A percentile compares a stretch with the other conserved stretches of the same genome.
Evolutionary conservation across 2,797 vertebrate genomes (phyloP).

Genomic region (Bucorvus abyssinicus): DNA sequence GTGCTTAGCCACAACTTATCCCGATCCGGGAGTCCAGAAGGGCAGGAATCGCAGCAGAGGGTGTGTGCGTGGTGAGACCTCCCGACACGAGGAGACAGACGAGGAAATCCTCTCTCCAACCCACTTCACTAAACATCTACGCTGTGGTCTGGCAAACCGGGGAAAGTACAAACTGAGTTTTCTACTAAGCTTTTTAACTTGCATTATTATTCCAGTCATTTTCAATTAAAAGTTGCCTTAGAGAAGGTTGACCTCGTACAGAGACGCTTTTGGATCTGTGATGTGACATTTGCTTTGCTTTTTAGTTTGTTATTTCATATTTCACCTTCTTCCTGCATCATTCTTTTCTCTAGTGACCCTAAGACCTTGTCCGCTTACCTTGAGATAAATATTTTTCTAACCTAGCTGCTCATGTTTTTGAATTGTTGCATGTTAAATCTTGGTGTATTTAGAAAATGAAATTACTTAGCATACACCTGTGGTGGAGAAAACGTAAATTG

Average conservation of each 20-base stretch:
- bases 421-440: background rate
- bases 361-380: background rate
- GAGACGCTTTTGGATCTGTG: background rate
- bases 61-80: background rate
- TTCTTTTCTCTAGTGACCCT: background rate
- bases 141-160: background rate
- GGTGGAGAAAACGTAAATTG: background rate
- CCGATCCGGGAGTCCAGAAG: background rate
- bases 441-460: background rate
- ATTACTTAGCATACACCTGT: background rate
- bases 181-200: background rate
- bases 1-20: background rate
- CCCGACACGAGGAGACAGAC: accelerated
- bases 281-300: background rate
- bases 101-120: background rate
- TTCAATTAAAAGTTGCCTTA: background rate
- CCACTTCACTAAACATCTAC: accelerated
- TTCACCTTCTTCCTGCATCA: background rate
- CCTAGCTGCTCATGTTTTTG: background rate
- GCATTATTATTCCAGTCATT: background rate
- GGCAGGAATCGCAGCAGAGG: background rate
- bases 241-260: background rate
- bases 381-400: background rate
- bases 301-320: background rate
- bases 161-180: background rate